Percentiles rank a stretch among this genome's conserved stretches.
phyloP scores from a whole-genome alignment of 1,140 invertebrate genomes.

The Musca domestica region DNA sequence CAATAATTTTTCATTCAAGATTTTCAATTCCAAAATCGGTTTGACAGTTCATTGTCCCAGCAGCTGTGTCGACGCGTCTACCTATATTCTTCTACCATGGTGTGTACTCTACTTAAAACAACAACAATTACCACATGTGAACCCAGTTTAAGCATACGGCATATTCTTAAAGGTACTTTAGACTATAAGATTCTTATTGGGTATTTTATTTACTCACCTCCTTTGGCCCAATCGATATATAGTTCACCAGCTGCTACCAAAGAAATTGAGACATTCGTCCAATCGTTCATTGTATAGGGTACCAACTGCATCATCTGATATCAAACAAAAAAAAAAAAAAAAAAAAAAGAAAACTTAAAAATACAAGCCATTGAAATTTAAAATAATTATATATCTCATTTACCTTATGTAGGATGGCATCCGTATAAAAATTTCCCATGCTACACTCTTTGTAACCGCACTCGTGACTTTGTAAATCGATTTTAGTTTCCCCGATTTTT shows the following conservation, averaged over 20 bases:
- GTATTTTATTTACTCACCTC: conserved; percentile 9
- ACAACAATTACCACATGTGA: too few species aligned
- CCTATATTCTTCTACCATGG: too few species aligned
- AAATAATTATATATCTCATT: conserved; percentile 1
- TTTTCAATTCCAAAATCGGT: too few species aligned
- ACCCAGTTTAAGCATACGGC: too few species aligned
- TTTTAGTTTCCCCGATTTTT: conserved; percentile 60
- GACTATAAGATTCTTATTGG: too few species aligned
- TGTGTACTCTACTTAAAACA: too few species aligned
- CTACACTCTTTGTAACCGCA: conserved; percentile 70
- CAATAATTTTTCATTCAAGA: too few species aligned
- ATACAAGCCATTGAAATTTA: not conserved
- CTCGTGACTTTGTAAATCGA: conserved; percentile 57
- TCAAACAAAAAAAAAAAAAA: too few species aligned
- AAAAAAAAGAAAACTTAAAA: not conserved
- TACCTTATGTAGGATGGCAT: conserved; percentile 64
- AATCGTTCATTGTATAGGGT: conserved; percentile 5
- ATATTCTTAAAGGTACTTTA: too few species aligned
- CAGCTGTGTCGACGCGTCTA: too few species aligned
- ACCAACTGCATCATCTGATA: conserved; percentile 35
- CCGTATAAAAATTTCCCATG: conserved; percentile 71
- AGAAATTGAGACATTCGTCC: conserved; percentile 41
- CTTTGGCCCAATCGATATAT: conserved; percentile 33
- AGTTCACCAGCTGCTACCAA: conserved; percentile 41
- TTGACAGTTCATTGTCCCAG: too few species aligned